Conservation (phyloP, 2,888 invertebrate genomes). For the Metallyticus violacea region DNA sequence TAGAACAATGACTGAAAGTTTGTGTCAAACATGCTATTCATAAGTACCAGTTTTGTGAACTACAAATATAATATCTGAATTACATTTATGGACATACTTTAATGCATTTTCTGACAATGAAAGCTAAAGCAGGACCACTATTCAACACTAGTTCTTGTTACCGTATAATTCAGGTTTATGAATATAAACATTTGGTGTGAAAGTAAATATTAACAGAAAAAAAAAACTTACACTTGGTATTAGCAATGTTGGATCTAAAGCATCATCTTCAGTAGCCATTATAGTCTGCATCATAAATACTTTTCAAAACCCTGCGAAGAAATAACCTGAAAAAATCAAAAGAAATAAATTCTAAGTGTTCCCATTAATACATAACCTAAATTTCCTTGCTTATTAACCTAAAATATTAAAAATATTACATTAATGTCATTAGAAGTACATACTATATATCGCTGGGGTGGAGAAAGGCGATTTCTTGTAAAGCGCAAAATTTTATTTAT, state of each 20-base stretch:
- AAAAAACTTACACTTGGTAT: conserved; percentile 46
- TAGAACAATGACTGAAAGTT: no score
- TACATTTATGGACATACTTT: no score
- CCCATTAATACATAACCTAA: neutral
- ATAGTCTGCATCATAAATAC: conserved; percentile 36
- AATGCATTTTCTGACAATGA: no score
- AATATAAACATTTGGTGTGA: neutral
- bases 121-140: no score
- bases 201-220: neutral
- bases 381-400: neutral
- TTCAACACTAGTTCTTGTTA: no score
- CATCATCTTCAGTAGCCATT: conserved; percentile 45
- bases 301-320: neutral
- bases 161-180: no score
- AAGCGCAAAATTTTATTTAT: neutral
- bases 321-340: neutral
- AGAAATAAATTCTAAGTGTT: neutral
- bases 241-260: conserved; percentile 44
- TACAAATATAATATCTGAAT: no score
- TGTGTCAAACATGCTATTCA: no score
- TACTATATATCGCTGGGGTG: neutral
- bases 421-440: neutral
- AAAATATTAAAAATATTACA: neutral
- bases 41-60: no score
- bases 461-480: neutral